phyloP scores from a whole-genome alignment of 2,888 invertebrate species.

The Norana najaformis region DNA sequence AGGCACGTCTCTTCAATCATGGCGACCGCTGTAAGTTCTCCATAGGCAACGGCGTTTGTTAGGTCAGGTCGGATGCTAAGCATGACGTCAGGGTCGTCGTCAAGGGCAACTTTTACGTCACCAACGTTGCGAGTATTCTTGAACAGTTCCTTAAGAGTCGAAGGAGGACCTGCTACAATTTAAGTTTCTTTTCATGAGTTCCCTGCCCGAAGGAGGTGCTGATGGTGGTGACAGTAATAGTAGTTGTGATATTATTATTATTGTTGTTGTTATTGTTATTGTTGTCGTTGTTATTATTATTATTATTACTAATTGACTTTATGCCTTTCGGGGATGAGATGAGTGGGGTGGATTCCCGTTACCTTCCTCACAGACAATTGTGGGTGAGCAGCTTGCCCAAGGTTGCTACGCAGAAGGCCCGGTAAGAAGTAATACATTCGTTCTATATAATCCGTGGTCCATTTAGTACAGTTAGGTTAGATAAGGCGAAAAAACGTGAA shows the following conservation, averaged over 20 bases:
- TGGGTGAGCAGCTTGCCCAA: too few relatives aligned
- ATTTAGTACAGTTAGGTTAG: too few relatives aligned
- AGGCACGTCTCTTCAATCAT: not conserved
- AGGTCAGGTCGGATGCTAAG: constrained; percentile 23
- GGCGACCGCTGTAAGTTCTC: not conserved
- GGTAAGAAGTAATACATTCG: too few relatives aligned
- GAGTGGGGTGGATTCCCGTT: too few relatives aligned
- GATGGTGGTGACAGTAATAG: not conserved
- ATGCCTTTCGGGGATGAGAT: not conserved
- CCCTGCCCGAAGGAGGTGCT: too few relatives aligned
- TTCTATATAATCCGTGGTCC: too few relatives aligned
- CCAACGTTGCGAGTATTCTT: not conserved
- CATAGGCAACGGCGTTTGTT: constrained; percentile 9
- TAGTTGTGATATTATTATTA: not conserved
- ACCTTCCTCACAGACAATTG: too few relatives aligned
- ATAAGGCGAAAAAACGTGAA: too few relatives aligned
- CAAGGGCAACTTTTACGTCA: not conserved
- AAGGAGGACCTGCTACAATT: not conserved
- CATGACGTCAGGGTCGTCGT: not conserved
- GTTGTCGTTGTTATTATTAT: not conserved
- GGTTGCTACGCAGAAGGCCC: too few relatives aligned
- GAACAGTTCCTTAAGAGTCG: not conserved
- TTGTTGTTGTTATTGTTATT: not conserved
- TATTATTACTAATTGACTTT: not conserved
- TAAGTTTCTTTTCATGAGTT: too few relatives aligned